Evolutionary conservation across 2,113 vertebrate genomes (phyloP), one percentile per base, ranked within the genome.

Genomic region (Climacteris rufus): DNA sequence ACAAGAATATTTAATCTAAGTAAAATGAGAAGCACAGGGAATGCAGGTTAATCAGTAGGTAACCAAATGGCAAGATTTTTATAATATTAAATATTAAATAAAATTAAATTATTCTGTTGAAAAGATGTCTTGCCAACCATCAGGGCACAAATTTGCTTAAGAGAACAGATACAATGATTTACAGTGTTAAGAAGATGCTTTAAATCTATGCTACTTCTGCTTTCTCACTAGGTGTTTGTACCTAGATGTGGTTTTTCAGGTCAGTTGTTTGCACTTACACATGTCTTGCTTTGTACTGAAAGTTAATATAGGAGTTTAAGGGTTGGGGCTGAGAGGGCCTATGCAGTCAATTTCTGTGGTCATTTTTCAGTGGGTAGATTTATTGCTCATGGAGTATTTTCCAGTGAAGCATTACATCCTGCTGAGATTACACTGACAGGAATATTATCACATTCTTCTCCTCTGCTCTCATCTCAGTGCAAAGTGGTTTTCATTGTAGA

Each of bases 271-370:
- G 33, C 44, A 64, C 77, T 83, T 81, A n/a, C 50, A 63, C 5
- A 1, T 7, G 6, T 80, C 59, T 50, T 83, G 13, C n/a, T 74
- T 65, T 44, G 24, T 60, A 30, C 33, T 52, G 30, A 81, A 42
- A 12, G 21, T 35, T 35, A 31, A 17, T 4, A 6, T 28, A 35
- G 21, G 14, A 13, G 12, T 25, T 33, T 81, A 20, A 64, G 37
- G 27, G 9, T 11, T 30, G 5, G 10, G 44, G 19, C 19, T 80
- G 21, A 47, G 57, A 68, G 12, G 49, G 49, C 68, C 85, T 60
- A 5, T 16, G 20, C 10, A 4, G 47, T 56, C 0, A 0, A 15
- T 74, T 81, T 77, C 82, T 78, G 15, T 30, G 18, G 30, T 37
- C 44, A 9, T 53, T 53, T 37, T 87, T 69, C 52, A 14, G 10